Evolutionary conservation across 37 sponge, comb jelly and placozoan species (phyloP).

Genomic region (Halichondria panicea): DNA sequence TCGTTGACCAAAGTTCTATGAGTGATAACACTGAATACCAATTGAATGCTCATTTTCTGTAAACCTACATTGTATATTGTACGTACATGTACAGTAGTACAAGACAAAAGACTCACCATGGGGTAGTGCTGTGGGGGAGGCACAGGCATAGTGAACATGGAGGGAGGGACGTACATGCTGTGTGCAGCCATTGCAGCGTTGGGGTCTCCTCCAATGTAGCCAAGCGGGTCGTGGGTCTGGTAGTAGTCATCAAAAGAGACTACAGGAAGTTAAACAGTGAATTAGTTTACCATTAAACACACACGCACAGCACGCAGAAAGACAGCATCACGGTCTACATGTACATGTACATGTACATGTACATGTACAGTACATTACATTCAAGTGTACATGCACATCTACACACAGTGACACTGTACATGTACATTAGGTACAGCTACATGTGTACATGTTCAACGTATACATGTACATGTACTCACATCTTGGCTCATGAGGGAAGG

Average conservation of each 20-base stretch:
- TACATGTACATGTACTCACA: conserved; percentile 13
- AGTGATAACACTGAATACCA: too few species aligned
- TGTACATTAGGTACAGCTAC: neutral
- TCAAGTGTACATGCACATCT: conserved; percentile 11
- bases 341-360: neutral
- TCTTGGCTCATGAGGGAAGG: conserved; percentile 15
- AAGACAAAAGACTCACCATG: conserved; percentile 7
- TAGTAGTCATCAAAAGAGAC: conserved; percentile 78
- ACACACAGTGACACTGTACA: too few species aligned
- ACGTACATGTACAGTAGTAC: neutral
- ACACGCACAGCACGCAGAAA: neutral
- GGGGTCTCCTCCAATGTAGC: conserved; percentile 80
- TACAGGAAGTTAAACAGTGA: conserved; percentile 1
- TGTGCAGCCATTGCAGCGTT: conserved; percentile 71
- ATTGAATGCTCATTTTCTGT: too few species aligned
- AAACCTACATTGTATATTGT: neutral
- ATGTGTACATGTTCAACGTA: neutral
- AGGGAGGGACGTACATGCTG: conserved; percentile 82
- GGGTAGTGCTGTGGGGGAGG: conserved; percentile 64
- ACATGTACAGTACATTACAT: neutral
- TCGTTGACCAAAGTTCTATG: too few species aligned
- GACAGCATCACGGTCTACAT: neutral
- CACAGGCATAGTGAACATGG: conserved; percentile 82
- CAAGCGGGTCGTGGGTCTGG: conserved; percentile 83
- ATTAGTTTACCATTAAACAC: neutral